Evolutionary conservation across 2,797 vertebrate species (phyloP).

Genomic region (Ammospiza maritima): DNA sequence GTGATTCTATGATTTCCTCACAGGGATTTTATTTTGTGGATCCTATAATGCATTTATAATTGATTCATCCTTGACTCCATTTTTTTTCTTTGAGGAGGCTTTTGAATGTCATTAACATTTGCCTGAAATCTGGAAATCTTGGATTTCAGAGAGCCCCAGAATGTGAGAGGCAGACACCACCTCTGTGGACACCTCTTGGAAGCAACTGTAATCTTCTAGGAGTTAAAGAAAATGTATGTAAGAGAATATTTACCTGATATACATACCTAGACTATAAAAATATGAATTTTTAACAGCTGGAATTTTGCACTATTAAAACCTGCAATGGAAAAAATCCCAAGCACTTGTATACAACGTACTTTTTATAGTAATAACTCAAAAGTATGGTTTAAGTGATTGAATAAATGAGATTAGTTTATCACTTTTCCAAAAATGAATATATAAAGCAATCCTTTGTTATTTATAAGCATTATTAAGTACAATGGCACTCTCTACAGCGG

Average conservation of each 20-base stretch:
- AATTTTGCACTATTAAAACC: neutral
- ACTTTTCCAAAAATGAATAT: neutral
- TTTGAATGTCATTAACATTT: neutral
- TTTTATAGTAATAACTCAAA: neutral
- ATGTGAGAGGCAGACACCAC: neutral
- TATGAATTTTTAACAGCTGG: neutral
- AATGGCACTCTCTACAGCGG: neutral
- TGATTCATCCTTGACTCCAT: neutral
- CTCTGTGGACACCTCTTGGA: neutral
- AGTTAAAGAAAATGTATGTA: neutral
- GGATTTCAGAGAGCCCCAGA: neutral
- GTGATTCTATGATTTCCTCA: neutral
- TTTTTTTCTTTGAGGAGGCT: neutral
- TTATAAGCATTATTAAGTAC: neutral
- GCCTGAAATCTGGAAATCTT: neutral
- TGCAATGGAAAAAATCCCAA: accelerated
- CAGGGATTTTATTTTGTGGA: neutral
- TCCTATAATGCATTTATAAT: neutral
- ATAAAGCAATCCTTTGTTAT: neutral
- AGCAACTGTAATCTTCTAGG: neutral
- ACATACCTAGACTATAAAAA: neutral
- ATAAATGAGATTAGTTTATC: neutral
- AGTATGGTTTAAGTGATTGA: neutral
- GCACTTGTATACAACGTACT: neutral
- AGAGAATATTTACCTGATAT: neutral